Base-by-base conservation (phyloP, 2,113 vertebrate species). In the Periophthalmus modestus region DNA sequence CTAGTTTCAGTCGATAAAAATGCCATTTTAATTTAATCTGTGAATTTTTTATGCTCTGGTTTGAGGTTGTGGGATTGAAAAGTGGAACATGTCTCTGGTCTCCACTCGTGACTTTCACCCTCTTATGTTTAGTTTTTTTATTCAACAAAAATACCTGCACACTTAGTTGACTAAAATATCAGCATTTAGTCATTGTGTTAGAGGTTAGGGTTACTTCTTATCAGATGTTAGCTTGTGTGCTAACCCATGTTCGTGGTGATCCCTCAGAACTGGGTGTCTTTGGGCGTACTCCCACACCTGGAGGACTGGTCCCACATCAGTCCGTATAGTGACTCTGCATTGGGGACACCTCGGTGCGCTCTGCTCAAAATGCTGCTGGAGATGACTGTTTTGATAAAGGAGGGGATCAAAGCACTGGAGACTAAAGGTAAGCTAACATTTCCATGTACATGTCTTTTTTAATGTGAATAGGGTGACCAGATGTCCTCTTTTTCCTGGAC, bases 271-370 rank as follows among this genome's bases (percentile, higher is more conserved):
- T 28, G 50, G 62, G 13, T 21, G n/a, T 57, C 71, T 36, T 33
- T 66, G 50, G 50, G 62, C 12, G 33, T 34, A 0, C 4, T 50
- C 18, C 71, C 71, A 1, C 16, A 9, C 15, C 50, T 62, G 16
- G 10, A 66, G 5, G 62, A 73, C 71, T 73, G 71, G 71, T 66
- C 71, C 18, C 47, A 66, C 48, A 66, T 55, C 50, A 73, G 71
- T 23, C 33, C 19, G 9, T 66, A 39, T 33, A 73, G 48, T 15
- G 71, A 73, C 48, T 21, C 71, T 54, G 71, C 71, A 11, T 62
- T 73, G 48, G 71, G 21, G 50, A 66, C 48, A 6, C n/a, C 52
- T 9, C 62, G 71, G 34, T 28, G 48, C 4, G 50, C n/a, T 18
- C 1, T 66, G 48, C 24, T 0, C 18, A 66, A 24, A 36, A 10